phyloP scores from a whole-genome alignment of 2,888 invertebrate genomes.

The Scelioninae gen. 1 region DNA sequence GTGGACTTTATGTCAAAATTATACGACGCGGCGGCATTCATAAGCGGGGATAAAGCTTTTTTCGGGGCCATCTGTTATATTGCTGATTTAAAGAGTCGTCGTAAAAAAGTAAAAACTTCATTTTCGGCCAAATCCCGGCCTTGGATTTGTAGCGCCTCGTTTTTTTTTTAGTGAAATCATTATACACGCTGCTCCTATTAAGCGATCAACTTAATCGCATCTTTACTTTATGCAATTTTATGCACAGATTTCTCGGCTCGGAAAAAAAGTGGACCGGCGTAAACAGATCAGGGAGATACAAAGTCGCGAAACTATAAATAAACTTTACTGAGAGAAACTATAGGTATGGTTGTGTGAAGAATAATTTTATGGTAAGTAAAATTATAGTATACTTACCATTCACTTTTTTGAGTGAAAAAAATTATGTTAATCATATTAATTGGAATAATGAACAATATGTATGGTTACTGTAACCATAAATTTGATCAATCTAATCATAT shows the following conservation, averaged over 20 bases:
- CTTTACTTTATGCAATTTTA: conserved; percentile 59
- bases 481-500: too few relatives aligned
- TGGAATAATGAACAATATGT: too few relatives aligned
- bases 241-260: conserved; percentile 58
- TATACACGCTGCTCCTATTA: conserved; percentile 63
- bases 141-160: conserved; percentile 59
- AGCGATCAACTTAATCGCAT: conserved; percentile 63
- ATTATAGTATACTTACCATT: too few relatives aligned
- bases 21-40: conserved; percentile 67
- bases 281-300: conserved; percentile 20
- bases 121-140: conserved; percentile 61
- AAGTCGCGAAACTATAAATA: neutral
- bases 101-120: conserved; percentile 70
- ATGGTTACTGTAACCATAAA: too few relatives aligned
- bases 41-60: conserved; percentile 64
- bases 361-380: too few relatives aligned
- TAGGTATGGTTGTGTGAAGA: too few relatives aligned
- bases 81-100: conserved; percentile 63
- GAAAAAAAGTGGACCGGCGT: conserved; percentile 40
- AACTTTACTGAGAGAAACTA: too few relatives aligned
- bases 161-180: conserved; percentile 56
- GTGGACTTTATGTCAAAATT: conserved; percentile 70
- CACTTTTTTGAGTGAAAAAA: too few relatives aligned
- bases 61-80: conserved; percentile 64
- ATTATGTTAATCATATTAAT: too few relatives aligned